Evolutionary conservation across 2,888 invertebrate genomes (phyloP).

Genomic region (Hemaris fuciformis): DNA sequence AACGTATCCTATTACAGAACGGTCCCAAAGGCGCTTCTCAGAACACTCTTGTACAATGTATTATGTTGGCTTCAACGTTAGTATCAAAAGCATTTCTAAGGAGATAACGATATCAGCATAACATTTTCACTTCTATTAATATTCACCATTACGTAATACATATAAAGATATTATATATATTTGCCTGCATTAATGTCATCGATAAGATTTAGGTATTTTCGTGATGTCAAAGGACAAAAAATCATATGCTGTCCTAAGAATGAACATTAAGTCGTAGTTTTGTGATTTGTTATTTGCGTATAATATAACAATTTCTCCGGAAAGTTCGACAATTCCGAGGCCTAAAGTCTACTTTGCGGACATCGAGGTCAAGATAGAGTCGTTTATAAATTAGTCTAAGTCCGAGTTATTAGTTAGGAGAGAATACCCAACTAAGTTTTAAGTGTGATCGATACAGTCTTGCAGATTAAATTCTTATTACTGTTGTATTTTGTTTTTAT

Average conservation of each 20-base stretch:
- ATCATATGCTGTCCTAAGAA: too few species aligned
- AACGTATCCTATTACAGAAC: background rate
- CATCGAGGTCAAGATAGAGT: constrained; percentile 7
- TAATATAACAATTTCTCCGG: background rate
- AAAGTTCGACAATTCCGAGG: background rate
- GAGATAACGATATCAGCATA: too few species aligned
- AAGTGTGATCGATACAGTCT: constrained; percentile 6
- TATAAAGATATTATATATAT: too few species aligned
- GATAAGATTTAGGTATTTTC: too few species aligned
- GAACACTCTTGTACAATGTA: background rate
- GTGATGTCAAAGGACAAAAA: too few species aligned
- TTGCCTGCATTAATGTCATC: too few species aligned
- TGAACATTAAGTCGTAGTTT: too few species aligned
- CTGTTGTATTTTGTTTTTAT: background rate
- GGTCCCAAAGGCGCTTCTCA: background rate
- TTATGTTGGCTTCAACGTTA: too few species aligned
- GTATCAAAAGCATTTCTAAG: background rate
- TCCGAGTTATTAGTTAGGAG: constrained; percentile 7
- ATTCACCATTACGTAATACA: too few species aligned
- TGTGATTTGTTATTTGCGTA: background rate
- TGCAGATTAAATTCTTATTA: background rate
- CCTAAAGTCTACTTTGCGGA: background rate
- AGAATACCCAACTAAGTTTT: background rate
- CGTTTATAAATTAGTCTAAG: constrained; percentile 13
- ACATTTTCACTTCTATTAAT: too few species aligned